Percentiles rank a stretch among this genome's conserved stretches.
Conservation (phyloP, 2,797 vertebrate genomes). For the Amblyopsis hoosieri region DNA sequence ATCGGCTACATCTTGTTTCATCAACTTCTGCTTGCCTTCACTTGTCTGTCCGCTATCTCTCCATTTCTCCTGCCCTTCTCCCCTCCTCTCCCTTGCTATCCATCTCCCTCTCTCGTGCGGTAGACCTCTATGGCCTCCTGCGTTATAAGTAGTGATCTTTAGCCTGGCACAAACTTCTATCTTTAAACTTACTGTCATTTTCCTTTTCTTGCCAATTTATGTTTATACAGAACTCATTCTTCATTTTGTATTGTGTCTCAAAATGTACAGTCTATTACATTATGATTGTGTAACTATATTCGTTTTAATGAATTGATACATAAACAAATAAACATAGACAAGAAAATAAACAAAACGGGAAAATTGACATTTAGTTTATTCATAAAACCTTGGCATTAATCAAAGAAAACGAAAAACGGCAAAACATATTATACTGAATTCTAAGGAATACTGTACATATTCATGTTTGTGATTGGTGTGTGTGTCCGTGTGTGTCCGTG, state of each 20-base stretch:
- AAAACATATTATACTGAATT: too few relatives aligned
- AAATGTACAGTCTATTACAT: too few relatives aligned
- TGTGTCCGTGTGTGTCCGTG: conserved; percentile 8
- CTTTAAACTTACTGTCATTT: not conserved
- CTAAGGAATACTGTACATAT: not conserved
- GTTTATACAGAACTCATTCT: too few relatives aligned
- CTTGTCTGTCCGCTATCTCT: conserved; percentile 80
- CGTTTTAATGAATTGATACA: too few relatives aligned
- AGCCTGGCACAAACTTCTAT: conserved; percentile 36
- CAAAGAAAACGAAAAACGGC: too few relatives aligned
- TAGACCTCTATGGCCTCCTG: conserved; percentile 15
- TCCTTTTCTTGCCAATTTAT: too few relatives aligned
- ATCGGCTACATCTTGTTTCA: conserved; percentile 92
- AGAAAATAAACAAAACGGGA: too few relatives aligned
- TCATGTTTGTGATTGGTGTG: conserved; percentile 18
- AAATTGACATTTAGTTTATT: too few relatives aligned
- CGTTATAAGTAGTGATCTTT: conserved; percentile 67
- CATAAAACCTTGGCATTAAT: too few relatives aligned
- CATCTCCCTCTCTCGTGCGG: conserved; percentile 40
- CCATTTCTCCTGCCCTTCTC: conserved; percentile 50
- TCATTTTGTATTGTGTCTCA: too few relatives aligned
- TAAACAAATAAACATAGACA: too few relatives aligned
- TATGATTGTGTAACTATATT: too few relatives aligned
- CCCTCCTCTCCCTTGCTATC: conserved; percentile 58
- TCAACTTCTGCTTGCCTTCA: conserved; percentile 96